phyloP scores from a whole-genome alignment of 2,888 invertebrate species.

The Agriopis leucophaearia region DNA sequence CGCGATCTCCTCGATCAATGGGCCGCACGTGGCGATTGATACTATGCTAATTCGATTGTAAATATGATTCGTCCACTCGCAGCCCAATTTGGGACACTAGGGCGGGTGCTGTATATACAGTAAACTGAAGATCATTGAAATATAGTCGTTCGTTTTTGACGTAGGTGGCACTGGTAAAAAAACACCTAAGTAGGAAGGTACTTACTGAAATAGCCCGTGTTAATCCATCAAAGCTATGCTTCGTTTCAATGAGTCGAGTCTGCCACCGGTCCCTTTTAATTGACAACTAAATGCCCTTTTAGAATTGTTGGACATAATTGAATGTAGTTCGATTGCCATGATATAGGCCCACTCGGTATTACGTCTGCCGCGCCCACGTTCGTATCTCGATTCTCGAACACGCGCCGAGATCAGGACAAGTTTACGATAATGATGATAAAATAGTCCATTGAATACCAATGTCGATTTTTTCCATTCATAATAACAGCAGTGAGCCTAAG shows the following conservation, averaged over 20 bases:
- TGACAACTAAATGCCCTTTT: conserved; percentile 78
- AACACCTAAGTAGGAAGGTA: neutral
- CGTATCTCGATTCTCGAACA: conserved; percentile 33
- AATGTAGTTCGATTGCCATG: conserved; percentile 54
- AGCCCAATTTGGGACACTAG: conserved; percentile 26
- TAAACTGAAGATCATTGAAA: neutral
- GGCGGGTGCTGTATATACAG: conserved; percentile 3
- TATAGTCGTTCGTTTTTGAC: neutral
- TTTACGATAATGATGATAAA: conserved; percentile 50
- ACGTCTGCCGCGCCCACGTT: conserved; percentile 52
- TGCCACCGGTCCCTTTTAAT: conserved; percentile 63
- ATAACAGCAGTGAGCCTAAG: conserved; percentile 50
- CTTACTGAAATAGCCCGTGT: neutral
- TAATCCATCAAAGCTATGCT: conserved; percentile 35
- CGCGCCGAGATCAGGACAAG: conserved; percentile 39
- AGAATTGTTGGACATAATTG: conserved; percentile 65
- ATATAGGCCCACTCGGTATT: conserved; percentile 56
- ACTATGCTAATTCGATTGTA: conserved; percentile 57
- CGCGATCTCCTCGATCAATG: conserved; percentile 70
- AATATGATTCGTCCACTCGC: conserved; percentile 26
- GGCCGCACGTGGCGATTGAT: conserved; percentile 77
- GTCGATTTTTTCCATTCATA: conserved; percentile 47
- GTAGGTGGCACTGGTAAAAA: neutral
- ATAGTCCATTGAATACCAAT: conserved; percentile 49
- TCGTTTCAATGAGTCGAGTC: conserved; percentile 23